phyloP scores from a whole-genome alignment of 2,113 vertebrate species.

The Columbina picui region DNA sequence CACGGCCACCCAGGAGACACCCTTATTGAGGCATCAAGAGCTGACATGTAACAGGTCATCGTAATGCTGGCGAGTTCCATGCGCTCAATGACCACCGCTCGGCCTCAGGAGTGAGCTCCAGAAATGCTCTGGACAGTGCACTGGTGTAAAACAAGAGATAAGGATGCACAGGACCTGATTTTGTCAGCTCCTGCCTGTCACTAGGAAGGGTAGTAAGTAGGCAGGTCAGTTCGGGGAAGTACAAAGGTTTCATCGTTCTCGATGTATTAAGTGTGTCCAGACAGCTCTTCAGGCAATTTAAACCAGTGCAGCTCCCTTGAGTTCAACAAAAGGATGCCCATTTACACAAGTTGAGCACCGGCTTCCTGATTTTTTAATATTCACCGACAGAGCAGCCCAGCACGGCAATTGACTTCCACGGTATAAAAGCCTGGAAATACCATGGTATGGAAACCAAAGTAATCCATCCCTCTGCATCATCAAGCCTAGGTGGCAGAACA shows the following conservation, averaged over 20 bases:
- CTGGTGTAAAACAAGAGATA: background rate
- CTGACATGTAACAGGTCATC: background rate
- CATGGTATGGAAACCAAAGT: background rate
- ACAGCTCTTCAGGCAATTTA: background rate
- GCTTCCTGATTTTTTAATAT: background rate
- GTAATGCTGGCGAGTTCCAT: rapidly evolving
- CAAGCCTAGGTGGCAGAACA: background rate
- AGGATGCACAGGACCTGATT: background rate
- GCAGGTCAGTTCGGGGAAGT: background rate
- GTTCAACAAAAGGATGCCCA: background rate
- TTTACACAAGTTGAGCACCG: background rate
- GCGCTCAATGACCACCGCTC: background rate
- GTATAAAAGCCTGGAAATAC: background rate
- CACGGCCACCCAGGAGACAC: background rate
- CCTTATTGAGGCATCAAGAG: background rate
- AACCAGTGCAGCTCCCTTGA: background rate
- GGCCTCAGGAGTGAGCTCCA: background rate
- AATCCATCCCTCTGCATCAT: background rate
- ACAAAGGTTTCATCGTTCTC: background rate
- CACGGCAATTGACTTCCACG: background rate
- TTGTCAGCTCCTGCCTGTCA: background rate
- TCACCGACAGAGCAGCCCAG: background rate
- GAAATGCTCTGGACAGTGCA: background rate
- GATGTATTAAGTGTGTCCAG: background rate
- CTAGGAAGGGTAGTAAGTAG: background rate